Base-by-base conservation (phyloP, 2,113 vertebrate species). In the Brachirus orientalis region DNA sequence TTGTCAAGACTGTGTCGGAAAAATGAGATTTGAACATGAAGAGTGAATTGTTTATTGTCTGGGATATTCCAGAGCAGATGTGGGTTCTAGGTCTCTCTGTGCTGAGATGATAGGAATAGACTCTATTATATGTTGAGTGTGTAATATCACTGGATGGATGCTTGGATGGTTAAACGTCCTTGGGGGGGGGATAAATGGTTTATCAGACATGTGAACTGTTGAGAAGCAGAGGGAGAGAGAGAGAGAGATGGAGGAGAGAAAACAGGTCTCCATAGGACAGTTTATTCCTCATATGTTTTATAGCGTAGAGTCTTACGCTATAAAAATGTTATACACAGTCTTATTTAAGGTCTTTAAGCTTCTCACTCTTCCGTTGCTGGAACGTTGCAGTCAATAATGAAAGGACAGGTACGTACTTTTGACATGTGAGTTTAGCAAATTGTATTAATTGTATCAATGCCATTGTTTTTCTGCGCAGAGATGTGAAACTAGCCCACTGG, bases 41-140 rank as follows among this genome's bases (percentile, higher is more conserved):
- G 67, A 84, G 86, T 83, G 89, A 88, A 92, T 92, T 93, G 92
- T 93, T 94, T 93, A 94, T 94, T 94, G 93, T 93, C 91, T 86
- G 56, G 83, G 77, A 83, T 84, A 81, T 88, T 91, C 76, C 43
- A 79, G 72, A 90, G 88, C 80, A 88, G 88, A 90, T 89, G 89
- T 77, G 83, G 75, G 76, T 86, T 83, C 75, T 50, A 75, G 85
- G 82, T 86, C 86, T 83, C 81, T 88, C 92, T 92, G 93, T 77
- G 80, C 83, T 36, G 75, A 83, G 83, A 87, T 78, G 89, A 92
- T 92, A 91, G 82, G 88, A 88, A 80, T 63, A 64, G 76, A 74
- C 43, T 70, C 80, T 76, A 90, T 93, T 93, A 82, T 92, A 83
- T 55, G 63, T 62, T 40, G 69, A 82, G 89, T 83, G 87, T 83